A percentile compares a stretch with the other conserved stretches of the same genome.
These are phyloP conservation scores for Nineta flava DNA, from an alignment of 2,888 invertebrate genomes.

Conservation along the genomic window DNA sequence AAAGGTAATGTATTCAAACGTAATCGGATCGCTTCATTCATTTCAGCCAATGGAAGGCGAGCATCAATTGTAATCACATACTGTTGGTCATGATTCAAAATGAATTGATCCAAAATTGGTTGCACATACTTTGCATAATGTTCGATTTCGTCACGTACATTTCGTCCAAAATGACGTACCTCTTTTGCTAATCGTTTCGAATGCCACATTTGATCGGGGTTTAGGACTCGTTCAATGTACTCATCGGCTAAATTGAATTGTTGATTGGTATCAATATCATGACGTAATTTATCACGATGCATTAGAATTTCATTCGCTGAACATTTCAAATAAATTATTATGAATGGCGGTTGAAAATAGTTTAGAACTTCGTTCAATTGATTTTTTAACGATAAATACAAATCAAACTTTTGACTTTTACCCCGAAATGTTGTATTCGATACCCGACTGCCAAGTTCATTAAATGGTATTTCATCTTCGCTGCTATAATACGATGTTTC, in stretches of 20 bases:
- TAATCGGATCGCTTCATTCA: slow-evolving; percentile 33
- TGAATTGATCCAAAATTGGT: slow-evolving; percentile 32
- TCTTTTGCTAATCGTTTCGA: slow-evolving; percentile 32
- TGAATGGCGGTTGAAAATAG: slow-evolving; percentile 20
- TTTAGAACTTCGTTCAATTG: slow-evolving; percentile 23
- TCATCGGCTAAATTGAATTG: background rate
- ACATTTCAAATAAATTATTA: slow-evolving; percentile 39
- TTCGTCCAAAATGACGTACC: slow-evolving; percentile 30
- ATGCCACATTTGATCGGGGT: slow-evolving; percentile 11
- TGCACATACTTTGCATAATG: slow-evolving; percentile 30
- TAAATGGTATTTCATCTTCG: no score
- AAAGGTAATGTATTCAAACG: slow-evolving; percentile 26
- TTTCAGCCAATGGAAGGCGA: slow-evolving; percentile 28
- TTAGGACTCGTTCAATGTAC: background rate
- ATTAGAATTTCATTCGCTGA: slow-evolving; percentile 34
- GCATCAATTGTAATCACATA: slow-evolving; percentile 41
- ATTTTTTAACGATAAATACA: slow-evolving; percentile 18
- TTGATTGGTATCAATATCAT: background rate
- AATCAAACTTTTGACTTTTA: slow-evolving; percentile 12
- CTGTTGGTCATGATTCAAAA: slow-evolving; percentile 36
- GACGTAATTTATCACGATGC: slow-evolving; percentile 17
- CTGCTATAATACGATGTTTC: slow-evolving; percentile 13
- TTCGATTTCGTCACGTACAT: slow-evolving; percentile 32
- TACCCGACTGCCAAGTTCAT: slow-evolving; percentile 25
- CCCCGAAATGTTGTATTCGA: slow-evolving; percentile 17